Percentiles rank a stretch among this genome's conserved stretches.
These are phyloP conservation scores for Drosophila sp. DNA, from an alignment of 1,140 invertebrate genomes.

Conservation along the genomic window DNA sequence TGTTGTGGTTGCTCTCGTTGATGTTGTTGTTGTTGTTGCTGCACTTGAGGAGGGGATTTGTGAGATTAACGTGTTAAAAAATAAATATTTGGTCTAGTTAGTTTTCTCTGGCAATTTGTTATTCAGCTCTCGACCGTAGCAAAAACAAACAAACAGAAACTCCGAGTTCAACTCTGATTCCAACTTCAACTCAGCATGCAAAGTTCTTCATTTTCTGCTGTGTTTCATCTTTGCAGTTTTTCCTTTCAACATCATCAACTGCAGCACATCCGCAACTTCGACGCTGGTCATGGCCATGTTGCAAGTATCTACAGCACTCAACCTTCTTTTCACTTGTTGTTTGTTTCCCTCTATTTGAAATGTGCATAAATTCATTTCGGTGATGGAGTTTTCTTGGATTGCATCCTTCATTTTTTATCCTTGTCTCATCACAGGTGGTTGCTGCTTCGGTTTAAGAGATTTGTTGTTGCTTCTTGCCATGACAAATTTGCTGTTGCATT, in stretches of 20 bases:
- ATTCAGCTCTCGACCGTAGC: slow-evolving; percentile 63
- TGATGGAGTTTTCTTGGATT: slow-evolving; percentile 72
- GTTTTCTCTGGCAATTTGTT: slow-evolving; percentile 76
- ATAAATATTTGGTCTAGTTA: slow-evolving; percentile 82
- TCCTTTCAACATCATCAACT: slow-evolving; percentile 48
- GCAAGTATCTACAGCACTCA: slow-evolving; percentile 13
- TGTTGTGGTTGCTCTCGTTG: slow-evolving; percentile 32
- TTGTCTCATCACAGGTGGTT: slow-evolving; percentile 35
- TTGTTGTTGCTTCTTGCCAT: slow-evolving; percentile 58
- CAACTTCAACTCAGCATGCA: slow-evolving; percentile 29
- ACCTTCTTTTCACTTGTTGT: slow-evolving; percentile 42
- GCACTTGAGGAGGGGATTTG: slow-evolving; percentile 73
- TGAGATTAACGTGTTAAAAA: slow-evolving; percentile 82
- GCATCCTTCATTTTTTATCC: slow-evolving; percentile 13
- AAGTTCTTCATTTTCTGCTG: slow-evolving; percentile 62
- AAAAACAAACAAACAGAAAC: slow-evolving; percentile 58
- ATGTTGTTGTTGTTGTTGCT: slow-evolving; percentile 51
- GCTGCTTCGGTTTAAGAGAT: slow-evolving; percentile 68
- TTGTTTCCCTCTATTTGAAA: slow-evolving; percentile 74
- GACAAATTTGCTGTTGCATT: slow-evolving; percentile 55
- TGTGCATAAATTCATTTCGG: slow-evolving; percentile 81
- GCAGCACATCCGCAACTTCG: slow-evolving; percentile 38
- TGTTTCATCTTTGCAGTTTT: slow-evolving; percentile 54
- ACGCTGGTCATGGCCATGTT: slow-evolving; percentile 49
- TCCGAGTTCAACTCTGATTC: neutral